phyloP scores from a whole-genome alignment of 2,888 invertebrate species.

The Athetis lepigone region DNA sequence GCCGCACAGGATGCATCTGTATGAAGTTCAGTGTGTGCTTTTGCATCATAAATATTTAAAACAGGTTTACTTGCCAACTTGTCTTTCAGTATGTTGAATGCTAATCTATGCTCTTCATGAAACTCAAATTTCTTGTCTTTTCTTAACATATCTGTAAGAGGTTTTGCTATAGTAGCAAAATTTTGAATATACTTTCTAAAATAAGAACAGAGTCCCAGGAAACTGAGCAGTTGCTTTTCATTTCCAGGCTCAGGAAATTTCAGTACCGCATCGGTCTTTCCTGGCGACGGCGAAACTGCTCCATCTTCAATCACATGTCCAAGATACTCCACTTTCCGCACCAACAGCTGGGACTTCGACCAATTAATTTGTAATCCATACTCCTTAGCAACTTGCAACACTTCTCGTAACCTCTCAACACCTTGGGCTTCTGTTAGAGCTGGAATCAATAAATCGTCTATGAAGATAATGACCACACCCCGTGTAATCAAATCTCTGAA shows the following conservation, averaged over 20 bases:
- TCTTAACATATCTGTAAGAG: conserved; percentile 3
- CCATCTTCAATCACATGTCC: conserved; percentile 1
- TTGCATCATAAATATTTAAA: conserved; percentile 8
- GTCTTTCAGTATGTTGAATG: conserved; percentile 8
- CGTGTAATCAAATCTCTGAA: neutral
- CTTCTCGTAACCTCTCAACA: neutral
- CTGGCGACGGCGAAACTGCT: neutral
- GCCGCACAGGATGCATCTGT: conserved; percentile 17
- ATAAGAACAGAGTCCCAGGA: conserved; percentile 3
- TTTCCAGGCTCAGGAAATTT: conserved; percentile 1
- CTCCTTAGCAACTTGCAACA: neutral
- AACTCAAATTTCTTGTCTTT: neutral
- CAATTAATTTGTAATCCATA: conserved; percentile 2
- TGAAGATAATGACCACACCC: neutral
- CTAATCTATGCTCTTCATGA: neutral
- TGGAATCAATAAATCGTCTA: neutral
- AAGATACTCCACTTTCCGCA: neutral
- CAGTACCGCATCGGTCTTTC: conserved; percentile 1
- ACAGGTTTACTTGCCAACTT: conserved; percentile 7
- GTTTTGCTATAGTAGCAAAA: conserved; percentile 5
- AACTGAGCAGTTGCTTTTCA: conserved; percentile 7
- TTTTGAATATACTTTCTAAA: conserved; percentile 9
- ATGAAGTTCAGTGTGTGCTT: conserved; percentile 7
- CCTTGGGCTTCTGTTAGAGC: neutral
- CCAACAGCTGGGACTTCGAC: conserved; percentile 2